Evolutionary conservation across 2,888 invertebrate species (phyloP).

Genomic region (Lacanobia oleracea): DNA sequence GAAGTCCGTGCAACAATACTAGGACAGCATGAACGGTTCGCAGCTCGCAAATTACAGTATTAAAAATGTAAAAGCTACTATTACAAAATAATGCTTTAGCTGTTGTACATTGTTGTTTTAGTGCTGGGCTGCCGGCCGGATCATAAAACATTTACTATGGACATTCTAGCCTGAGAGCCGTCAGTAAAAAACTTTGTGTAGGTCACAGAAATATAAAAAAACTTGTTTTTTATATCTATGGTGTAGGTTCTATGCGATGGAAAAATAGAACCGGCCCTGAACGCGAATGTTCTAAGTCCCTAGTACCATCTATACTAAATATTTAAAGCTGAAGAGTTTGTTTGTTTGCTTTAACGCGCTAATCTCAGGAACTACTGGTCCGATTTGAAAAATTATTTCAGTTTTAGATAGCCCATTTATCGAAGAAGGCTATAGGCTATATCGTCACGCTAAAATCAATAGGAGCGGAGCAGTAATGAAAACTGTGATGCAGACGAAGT

Average conservation of each 20-base stretch:
- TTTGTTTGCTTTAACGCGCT: too few relatives aligned
- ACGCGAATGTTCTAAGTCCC: not conserved
- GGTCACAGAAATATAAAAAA: too few relatives aligned
- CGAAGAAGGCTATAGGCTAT: too few relatives aligned
- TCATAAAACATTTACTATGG: constrained; percentile 79
- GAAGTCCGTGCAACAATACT: constrained; percentile 66
- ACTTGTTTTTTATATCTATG: too few relatives aligned
- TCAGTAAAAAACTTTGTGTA: constrained; percentile 51
- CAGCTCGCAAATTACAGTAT: constrained; percentile 80
- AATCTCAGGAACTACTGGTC: too few relatives aligned
- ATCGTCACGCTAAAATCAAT: too few relatives aligned
- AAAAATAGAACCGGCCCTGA: constrained; percentile 23
- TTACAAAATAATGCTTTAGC: constrained; percentile 78
- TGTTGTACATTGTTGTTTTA: constrained; percentile 80
- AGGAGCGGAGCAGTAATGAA: too few relatives aligned
- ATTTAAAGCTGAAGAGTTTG: too few relatives aligned
- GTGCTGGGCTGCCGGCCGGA: constrained; percentile 67
- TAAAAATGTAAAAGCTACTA: constrained; percentile 82
- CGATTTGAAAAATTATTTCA: too few relatives aligned
- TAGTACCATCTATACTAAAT: not conserved
- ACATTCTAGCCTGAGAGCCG: constrained; percentile 55
- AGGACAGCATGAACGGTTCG: constrained; percentile 67
- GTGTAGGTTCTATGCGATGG: constrained; percentile 11
- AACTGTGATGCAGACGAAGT: too few relatives aligned
- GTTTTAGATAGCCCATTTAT: too few relatives aligned